phyloP scores from a whole-genome alignment of 2,113 vertebrate species.

The Lethenteron camtschaticum region DNA sequence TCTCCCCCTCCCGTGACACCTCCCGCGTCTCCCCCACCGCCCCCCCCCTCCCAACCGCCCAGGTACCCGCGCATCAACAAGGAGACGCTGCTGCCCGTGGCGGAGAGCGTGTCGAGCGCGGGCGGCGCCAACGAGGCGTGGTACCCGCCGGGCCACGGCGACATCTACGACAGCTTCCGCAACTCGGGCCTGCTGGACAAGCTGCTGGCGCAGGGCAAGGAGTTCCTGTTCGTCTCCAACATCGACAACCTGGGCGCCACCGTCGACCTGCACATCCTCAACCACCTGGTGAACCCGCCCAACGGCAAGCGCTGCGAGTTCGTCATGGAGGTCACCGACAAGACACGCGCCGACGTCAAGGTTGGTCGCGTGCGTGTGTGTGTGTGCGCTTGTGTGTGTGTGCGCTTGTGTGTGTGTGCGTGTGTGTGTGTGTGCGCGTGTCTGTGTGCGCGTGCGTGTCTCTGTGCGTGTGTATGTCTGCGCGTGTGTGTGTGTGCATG shows the following conservation, averaged over 20 bases:
- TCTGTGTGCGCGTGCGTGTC: too few relatives aligned
- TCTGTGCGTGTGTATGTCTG: too few relatives aligned
- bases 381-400: too few relatives aligned
- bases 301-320: slow-evolving; percentile 67
- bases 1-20: background rate
- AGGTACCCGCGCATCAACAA: slow-evolving; percentile 90
- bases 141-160: slow-evolving; percentile 87
- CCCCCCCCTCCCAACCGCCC: background rate
- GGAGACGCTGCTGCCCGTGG: slow-evolving; percentile 74
- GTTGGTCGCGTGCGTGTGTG: slow-evolving; percentile 19
- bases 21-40: background rate
- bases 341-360: slow-evolving; percentile 86
- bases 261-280: slow-evolving; percentile 80
- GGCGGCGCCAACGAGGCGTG: slow-evolving; percentile 64
- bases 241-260: slow-evolving; percentile 95
- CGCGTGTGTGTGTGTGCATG: too few relatives aligned
- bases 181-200: slow-evolving; percentile 68
- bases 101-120: slow-evolving; percentile 37
- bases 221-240: slow-evolving; percentile 94
- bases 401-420: too few relatives aligned
- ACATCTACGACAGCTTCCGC: slow-evolving; percentile 73
- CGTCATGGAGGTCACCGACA: slow-evolving; percentile 96
- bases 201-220: slow-evolving; percentile 57
- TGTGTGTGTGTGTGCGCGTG: too few relatives aligned
- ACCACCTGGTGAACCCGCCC: slow-evolving; percentile 70